Base-by-base conservation (phyloP, 2,888 invertebrate genomes). In the Lathronympha strigana region DNA sequence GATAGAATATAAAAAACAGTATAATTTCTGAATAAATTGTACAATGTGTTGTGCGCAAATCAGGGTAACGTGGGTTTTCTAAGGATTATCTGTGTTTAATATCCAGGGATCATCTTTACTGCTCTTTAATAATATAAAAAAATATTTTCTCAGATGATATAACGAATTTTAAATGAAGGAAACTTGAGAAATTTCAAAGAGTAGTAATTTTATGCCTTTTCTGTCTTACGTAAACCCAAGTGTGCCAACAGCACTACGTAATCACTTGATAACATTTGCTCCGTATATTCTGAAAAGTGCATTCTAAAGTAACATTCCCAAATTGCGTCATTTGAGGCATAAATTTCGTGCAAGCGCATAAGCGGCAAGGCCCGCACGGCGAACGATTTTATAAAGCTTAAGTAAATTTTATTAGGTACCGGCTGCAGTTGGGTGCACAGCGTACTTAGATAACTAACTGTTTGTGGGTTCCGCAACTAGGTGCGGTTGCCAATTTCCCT, bases 341-440 rank as follows among this genome's bases (percentile, higher is more conserved):
- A 80, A 79, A 80, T 77, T 82, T 81, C 80, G 77, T 76, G 76
- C 80, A 76, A 75, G 76, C 70, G 71, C 75, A 74, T 78, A 73
- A 66, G 68, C 80, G 76, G 72, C 81, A 76, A 74, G 77, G 76
- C 76, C 77, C 76, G 76, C 78, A 73, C 77, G 68, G 75, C 75
- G 81, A 74, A 73, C 76, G 75, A 76, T 82, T 80, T 76, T 73
- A 77, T 78, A 80, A 78, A 79, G 76, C 74, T 74, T 72, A 74
- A 69, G 74, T 75, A 77, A 76, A 78, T 80, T 81, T 82, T 80
- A 80, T 80, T 80, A 79, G 76, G 76, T 61, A 69, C 68, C 54
- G 70, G 71, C 21, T 64, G 58, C 64, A 64, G 58, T 64, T 23
- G 50, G 67, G 49, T 25, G 45, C 40, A 28, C 50, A 17, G 57